Conservation (phyloP, 2,797 vertebrate genomes). For the Aphelocoma californica region DNA sequence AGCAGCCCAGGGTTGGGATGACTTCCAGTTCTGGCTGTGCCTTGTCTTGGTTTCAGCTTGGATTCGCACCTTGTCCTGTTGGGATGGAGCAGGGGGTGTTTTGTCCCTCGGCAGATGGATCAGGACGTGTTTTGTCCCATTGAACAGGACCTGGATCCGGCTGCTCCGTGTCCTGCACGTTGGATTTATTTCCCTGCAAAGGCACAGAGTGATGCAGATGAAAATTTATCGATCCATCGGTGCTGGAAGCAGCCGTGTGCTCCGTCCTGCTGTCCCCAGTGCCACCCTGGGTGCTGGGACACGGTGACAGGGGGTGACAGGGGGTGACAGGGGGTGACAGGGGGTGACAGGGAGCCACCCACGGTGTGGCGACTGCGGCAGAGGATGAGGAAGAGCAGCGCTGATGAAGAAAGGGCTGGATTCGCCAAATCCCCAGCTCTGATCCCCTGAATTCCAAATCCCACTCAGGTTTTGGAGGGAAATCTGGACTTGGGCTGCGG, state of each 20-base stretch:
- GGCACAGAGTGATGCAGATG: neutral
- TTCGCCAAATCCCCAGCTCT: too few species aligned
- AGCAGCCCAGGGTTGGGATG: accelerated
- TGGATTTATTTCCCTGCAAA: neutral
- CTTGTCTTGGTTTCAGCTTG: accelerated
- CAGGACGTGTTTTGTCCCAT: neutral
- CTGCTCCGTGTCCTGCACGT: accelerated
- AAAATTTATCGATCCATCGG: neutral
- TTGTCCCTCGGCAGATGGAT: accelerated
- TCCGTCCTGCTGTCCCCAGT: neutral
- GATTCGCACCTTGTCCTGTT: accelerated
- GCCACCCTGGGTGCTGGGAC: neutral
- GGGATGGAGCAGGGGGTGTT: neutral
- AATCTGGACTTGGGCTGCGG: neutral
- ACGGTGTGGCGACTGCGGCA: neutral
- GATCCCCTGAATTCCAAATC: neutral
- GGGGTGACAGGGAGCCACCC: neutral
- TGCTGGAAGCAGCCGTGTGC: neutral
- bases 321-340: neutral
- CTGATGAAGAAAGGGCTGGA: too few species aligned
- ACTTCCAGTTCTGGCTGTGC: neutral
- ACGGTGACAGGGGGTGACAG: accelerated
- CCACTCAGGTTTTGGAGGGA: accelerated
- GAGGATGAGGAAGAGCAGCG: accelerated
- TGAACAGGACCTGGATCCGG: accelerated